Base-by-base conservation (phyloP, 2,113 vertebrate species). In the Oreochromis tanganicae region DNA sequence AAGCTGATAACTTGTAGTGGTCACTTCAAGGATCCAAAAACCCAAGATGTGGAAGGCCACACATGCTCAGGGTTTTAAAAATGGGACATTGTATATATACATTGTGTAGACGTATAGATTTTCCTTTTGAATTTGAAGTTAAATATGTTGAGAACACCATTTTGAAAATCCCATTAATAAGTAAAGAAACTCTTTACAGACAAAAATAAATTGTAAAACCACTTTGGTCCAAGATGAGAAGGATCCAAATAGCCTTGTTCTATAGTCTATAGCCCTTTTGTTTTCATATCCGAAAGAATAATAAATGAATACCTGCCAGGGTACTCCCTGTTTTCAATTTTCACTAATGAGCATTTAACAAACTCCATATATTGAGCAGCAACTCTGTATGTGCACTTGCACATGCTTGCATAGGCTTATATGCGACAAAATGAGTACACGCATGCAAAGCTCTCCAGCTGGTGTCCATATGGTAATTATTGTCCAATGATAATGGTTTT, bases 381-480 rank as follows among this genome's bases (percentile, higher is more conserved):
- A 7, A 83, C 34, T 41, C 19, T 11, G 16, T 59, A 50, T 19
- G 24, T 17, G 63, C 16, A 57, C 21, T 2, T 7, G 3, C 14
- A 83, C 16, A 17, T 2, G 2, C 13, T 10, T 46, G 32, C 32
- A 7, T 16, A 6, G 12, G 46, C 11, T 12, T 43, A 0, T 27
- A 59, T 27, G 0, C 11, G n/a, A 2, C 56, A 54, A 14, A 55
- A 29, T 36, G 0, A 5, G 54, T 7, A 82, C 84, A 59, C 8
- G 17, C 16, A 29, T 19, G 29, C 66, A 75, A 21, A 63, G 36
- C 11, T 78, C 71, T 84, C 34, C 90, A 90, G 86, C 91, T 94
- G 93, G 41, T 32, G n/a, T 8, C 41, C 93, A 94, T 84, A 84
- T 89, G 89, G 1, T 46, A 5, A 75, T 82, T 85, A 83, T 85